phyloP scores from a whole-genome alignment of 2,888 invertebrate species.

The Trachelus iudaicus region DNA sequence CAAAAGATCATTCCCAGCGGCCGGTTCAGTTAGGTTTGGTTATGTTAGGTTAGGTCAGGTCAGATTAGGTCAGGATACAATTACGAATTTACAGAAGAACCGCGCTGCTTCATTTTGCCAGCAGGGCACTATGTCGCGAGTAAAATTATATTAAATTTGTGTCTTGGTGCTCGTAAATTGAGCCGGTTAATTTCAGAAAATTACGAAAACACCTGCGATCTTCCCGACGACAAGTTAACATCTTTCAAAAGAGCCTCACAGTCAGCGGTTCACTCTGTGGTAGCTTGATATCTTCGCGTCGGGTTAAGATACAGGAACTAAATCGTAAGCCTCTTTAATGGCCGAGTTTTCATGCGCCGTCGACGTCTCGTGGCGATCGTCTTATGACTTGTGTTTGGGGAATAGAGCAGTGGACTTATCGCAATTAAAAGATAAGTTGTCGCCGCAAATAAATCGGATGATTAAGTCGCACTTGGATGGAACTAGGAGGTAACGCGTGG shows the following conservation, averaged over 20 bases:
- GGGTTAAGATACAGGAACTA: neutral
- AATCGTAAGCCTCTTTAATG: neutral
- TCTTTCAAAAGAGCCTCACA: neutral
- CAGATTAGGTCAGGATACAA: neutral
- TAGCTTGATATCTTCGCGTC: neutral
- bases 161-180: neutral
- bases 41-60: neutral
- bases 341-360: neutral
- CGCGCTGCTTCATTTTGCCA: neutral
- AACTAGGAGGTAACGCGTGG: neutral
- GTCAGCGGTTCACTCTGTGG: neutral
- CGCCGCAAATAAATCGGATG: neutral
- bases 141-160: too few species aligned
- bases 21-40: constrained; percentile 35
- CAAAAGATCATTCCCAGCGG: constrained; percentile 16
- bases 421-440: neutral
- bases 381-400: neutral
- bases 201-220: neutral
- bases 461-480: neutral
- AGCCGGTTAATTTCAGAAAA: too few species aligned
- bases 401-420: neutral
- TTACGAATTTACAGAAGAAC: neutral
- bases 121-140: neutral
- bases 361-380: neutral
- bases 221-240: neutral